Percentiles rank a stretch among this genome's conserved stretches.
These are phyloP conservation scores for Macrosteles quadrilineatus DNA, from an alignment of 1,140 invertebrate genomes.

Conservation along the genomic window DNA sequence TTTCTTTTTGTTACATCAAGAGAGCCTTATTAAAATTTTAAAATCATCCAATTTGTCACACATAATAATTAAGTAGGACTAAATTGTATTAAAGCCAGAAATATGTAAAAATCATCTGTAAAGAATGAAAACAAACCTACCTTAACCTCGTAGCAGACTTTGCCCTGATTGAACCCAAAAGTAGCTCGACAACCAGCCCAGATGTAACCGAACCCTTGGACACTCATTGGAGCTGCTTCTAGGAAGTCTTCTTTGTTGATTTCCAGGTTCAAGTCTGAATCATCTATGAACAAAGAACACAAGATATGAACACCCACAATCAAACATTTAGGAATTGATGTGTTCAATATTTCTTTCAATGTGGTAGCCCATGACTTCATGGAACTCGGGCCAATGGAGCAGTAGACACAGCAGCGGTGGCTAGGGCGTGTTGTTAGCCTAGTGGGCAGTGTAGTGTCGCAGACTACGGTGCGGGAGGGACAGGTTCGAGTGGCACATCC, in stretches of 20 bases:
- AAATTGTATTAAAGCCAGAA: too few relatives aligned
- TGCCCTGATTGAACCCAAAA: conserved; percentile 76
- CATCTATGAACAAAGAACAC: conserved; percentile 60
- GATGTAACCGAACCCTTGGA: conserved; percentile 81
- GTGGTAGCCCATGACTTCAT: background rate
- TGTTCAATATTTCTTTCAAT: background rate
- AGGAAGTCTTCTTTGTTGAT: conserved; percentile 72
- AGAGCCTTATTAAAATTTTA: too few relatives aligned
- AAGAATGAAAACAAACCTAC: conserved; percentile 27
- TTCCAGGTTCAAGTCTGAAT: conserved; percentile 87
- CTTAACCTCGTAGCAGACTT: conserved; percentile 84
- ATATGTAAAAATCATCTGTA: too few relatives aligned
- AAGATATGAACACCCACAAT: background rate
- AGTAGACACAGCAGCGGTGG: background rate
- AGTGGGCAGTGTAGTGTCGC: too few relatives aligned
- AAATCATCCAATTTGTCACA: too few relatives aligned
- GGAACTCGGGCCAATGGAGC: background rate
- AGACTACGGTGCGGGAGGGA: too few relatives aligned
- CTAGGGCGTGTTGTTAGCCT: too few relatives aligned
- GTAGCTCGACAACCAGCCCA: conserved; percentile 86
- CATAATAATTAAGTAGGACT: too few relatives aligned
- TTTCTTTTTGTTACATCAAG: too few relatives aligned
- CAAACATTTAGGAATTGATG: background rate
- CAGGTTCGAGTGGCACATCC: too few relatives aligned
- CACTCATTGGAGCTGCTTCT: conserved; percentile 74